Evolutionary conservation across 2,888 invertebrate genomes (phyloP), one percentile per base, ranked within the genome.

Genomic region (Lasiommata megera): DNA sequence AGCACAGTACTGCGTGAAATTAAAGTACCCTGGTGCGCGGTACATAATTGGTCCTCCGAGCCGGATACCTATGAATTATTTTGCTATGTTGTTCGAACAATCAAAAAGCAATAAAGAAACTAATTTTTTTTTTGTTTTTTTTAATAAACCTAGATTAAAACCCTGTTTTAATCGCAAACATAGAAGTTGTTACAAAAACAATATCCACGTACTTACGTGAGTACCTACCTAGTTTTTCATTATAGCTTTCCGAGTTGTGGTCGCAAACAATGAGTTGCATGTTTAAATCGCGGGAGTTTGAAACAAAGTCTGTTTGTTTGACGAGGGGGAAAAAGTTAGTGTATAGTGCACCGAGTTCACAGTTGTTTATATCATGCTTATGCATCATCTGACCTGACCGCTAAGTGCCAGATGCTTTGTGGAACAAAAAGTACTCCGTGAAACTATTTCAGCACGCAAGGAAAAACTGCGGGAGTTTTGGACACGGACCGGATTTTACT

Each of bases 211-310:
- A n/a, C n/a, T n/a, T n/a, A n/a, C 23, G 3, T 3, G 23, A 1
- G 23, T 3, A 23, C 12, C 6, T 43, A 28, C 43, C 43, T 28
- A 44, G 28, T 12, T 31, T 46, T 46, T 46, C 31, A 46, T 46
- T 16, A 46, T 31, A 31, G 29, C 12, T 16, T 46, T 16, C 8
- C 16, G 29, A 46, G 31, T 11, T 31, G 46, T 9, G 29, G 46
- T 16, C 16, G 16, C 3, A 12, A 44, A 41, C 41, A 52, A 41
- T 41, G 31, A 38, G 40, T 52, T 47, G 46, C 50, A 40, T 36
- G 51, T 54, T 57, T 54, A 46, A 54, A 61, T 54, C 51, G 54
- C 56, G 58, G 73, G 74, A 76, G 76, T 72, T 65, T 40, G 41
- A 41, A 56, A 54, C 40, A 41, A 43, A 44, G 36, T 54, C 28